These are phyloP conservation scores for Fabriciana adippe DNA, from an alignment of 2,888 invertebrate species.

Conservation along the genomic window DNA sequence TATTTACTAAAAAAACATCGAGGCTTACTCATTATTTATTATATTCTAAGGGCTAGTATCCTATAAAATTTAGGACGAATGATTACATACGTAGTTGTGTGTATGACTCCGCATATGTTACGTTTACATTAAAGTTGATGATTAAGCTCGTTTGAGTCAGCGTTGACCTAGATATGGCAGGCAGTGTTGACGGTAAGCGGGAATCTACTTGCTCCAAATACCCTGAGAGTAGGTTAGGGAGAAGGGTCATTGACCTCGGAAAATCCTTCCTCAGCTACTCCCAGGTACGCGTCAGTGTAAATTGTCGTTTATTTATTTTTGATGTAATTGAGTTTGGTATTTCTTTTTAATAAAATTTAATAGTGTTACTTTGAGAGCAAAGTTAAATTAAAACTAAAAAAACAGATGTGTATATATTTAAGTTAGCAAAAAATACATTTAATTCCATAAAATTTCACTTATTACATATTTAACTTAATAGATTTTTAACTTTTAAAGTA, in stretches of 20 bases:
- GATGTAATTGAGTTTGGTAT: no score
- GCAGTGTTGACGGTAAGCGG: slow-evolving; percentile 66
- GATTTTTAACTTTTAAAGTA: no score
- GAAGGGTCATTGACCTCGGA: slow-evolving; percentile 71
- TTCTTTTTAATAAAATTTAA: no score
- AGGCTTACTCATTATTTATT: background rate
- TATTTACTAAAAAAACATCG: no score
- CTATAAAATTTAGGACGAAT: slow-evolving; percentile 34
- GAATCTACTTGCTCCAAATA: slow-evolving; percentile 77
- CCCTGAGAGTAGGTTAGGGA: slow-evolving; percentile 76
- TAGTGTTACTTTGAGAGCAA: no score
- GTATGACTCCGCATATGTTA: slow-evolving; percentile 51
- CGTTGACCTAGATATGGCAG: slow-evolving; percentile 74
- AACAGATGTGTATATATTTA: no score
- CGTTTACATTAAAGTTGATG: slow-evolving; percentile 58
- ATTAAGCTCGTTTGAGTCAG: slow-evolving; percentile 73
- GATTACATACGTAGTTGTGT: slow-evolving; percentile 33
- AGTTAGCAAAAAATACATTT: no score
- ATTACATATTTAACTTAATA: no score
- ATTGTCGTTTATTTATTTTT: background rate
- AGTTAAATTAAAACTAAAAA: no score
- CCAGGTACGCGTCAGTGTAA: slow-evolving; percentile 53
- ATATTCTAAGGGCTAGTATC: background rate
- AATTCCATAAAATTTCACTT: no score
- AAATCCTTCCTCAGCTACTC: slow-evolving; percentile 57